These are phyloP conservation scores for Darevskia nairensis DNA, from an alignment of 2,797 vertebrate species.

Conservation along the genomic window DNA sequence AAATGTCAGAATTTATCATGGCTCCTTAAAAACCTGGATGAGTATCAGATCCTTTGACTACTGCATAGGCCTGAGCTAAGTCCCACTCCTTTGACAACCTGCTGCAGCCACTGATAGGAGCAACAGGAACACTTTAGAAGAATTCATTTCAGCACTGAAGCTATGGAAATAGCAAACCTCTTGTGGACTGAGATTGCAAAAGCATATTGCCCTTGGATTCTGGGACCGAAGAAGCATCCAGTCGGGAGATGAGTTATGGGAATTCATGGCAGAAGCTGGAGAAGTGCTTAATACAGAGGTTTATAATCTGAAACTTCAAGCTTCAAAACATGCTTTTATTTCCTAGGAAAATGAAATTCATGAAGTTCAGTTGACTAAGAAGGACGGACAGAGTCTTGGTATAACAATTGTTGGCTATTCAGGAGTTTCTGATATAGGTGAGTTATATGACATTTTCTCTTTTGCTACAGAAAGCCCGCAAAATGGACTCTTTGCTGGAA, in stretches of 20 bases:
- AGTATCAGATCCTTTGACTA: neutral
- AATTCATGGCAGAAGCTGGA: neutral
- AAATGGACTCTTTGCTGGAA: too few species aligned
- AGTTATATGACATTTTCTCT: slow-evolving; percentile 45
- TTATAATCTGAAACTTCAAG: neutral
- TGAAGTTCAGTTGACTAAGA: slow-evolving; percentile 87
- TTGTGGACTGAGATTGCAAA: neutral
- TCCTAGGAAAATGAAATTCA: slow-evolving; percentile 80
- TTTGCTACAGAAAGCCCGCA: neutral
- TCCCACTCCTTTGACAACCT: neutral
- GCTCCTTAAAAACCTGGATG: neutral
- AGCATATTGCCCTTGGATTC: neutral
- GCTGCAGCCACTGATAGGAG: neutral
- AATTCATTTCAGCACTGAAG: neutral
- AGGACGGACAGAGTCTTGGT: slow-evolving; percentile 92
- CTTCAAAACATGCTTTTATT: neutral
- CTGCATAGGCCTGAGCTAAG: too few species aligned
- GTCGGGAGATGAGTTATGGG: neutral
- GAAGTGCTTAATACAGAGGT: neutral
- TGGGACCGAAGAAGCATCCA: slow-evolving; percentile 29
- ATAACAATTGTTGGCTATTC: slow-evolving; percentile 94
- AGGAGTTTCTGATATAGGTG: slow-evolving; percentile 83
- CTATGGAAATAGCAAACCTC: neutral
- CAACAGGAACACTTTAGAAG: neutral
- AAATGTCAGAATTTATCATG: neutral